phyloP scores from a whole-genome alignment of 2,888 invertebrate species.

The Leuctra nigra region DNA sequence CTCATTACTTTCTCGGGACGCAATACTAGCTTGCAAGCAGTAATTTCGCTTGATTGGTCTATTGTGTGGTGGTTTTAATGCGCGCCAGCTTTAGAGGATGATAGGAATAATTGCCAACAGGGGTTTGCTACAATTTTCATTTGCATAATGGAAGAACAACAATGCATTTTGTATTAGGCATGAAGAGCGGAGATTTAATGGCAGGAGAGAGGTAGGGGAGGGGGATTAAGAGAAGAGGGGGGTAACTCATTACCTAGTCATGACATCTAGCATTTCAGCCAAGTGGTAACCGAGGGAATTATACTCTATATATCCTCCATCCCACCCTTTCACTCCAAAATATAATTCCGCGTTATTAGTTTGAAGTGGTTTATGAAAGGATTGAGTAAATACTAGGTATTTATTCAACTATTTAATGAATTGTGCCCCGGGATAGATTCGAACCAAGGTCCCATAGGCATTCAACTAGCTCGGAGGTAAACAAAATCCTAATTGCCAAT shows the following conservation, averaged over 20 bases:
- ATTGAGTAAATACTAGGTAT: slow-evolving; percentile 17
- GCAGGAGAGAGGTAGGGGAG: slow-evolving; percentile 33
- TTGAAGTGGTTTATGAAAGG: slow-evolving; percentile 19
- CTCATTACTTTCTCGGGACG: neutral
- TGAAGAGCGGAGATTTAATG: slow-evolving; percentile 43
- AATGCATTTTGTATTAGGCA: slow-evolving; percentile 45
- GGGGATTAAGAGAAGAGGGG: slow-evolving; percentile 29
- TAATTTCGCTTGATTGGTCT: slow-evolving; percentile 17
- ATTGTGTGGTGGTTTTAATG: slow-evolving; percentile 16
- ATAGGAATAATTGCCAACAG: slow-evolving; percentile 18
- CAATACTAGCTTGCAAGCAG: neutral
- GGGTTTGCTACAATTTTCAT: slow-evolving; percentile 39
- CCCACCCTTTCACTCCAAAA: neutral
- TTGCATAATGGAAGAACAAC: slow-evolving; percentile 47
- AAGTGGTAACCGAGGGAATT: slow-evolving; percentile 35
- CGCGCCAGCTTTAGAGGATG: slow-evolving; percentile 16
- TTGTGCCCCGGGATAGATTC: slow-evolving; percentile 14
- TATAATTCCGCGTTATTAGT: slow-evolving; percentile 18
- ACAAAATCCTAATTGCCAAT: slow-evolving; percentile 18
- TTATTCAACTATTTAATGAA: slow-evolving; percentile 19
- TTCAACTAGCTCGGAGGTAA: slow-evolving; percentile 16
- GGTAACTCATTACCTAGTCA: slow-evolving; percentile 39
- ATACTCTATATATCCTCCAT: neutral
- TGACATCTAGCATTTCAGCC: slow-evolving; percentile 43
- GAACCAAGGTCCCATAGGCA: slow-evolving; percentile 15